Evolutionary conservation across 1,140 invertebrate species (phyloP), one percentile per base, ranked within the genome.

Genomic region (Ceratina australensis): DNA sequence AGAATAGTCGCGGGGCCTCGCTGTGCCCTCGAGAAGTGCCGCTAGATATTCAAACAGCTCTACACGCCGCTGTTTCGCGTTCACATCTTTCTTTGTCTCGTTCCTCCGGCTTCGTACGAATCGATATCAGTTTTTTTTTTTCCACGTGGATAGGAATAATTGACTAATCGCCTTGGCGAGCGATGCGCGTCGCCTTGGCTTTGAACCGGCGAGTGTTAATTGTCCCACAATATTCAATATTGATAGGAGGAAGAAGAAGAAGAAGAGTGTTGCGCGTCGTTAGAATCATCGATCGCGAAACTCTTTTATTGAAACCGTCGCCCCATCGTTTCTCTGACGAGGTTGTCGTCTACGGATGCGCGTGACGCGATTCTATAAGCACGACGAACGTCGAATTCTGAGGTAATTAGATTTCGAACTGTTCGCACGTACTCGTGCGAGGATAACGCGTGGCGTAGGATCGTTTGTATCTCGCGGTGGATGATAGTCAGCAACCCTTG

Each of bases 151-250:
- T 65, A 77, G 69, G 54, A 69, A 50, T 63, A 74, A 68, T 77
- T 73, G 72, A 59, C 52, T 78, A 78, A 83, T 83, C 71, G 47
- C 81, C 75, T 0, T 33, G 54, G 12, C 72, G 64, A 75, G 59
- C 80, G 72, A 56, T 66, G 52, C 33, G 33, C 33, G 33, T 28
- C 28, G 56, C 16, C 13, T 33, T 67, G 15, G 3, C 42, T 74
- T 1, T 22, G 49, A 16, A 28, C 26, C 22, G 8, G 52, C 7
- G 13, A 13, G 3, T 8, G 59, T 18, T 16, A 5, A 28, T 26
- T 24, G 54, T 16, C 3, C 20, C 16, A 12, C 26, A 28, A 8
- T 3, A 60, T n/a, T 47, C 68, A 22, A n/a, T 24, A 49, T 72
- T 10, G 56, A 26, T 59, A n/a, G n/a, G 26, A 2, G 8, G 66